Conservation (phyloP, 2,797 vertebrate species). For the Hypotaenidia okinawae region DNA sequence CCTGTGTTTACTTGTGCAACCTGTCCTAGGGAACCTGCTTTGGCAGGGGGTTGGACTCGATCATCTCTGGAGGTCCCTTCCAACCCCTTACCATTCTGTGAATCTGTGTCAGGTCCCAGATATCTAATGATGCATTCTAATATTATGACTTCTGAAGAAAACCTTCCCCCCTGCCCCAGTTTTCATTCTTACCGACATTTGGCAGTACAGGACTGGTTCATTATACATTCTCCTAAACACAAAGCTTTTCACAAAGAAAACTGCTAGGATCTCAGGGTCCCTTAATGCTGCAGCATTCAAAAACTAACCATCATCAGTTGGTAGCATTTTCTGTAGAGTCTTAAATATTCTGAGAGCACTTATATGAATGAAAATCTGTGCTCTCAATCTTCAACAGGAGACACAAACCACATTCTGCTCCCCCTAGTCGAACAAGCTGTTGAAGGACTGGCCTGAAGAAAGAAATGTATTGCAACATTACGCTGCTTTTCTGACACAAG, state of each 20-base stretch:
- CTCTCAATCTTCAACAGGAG: not conserved
- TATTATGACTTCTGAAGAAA: not conserved
- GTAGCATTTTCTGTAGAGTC: not conserved
- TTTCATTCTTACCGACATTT: not conserved
- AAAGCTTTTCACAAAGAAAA: not conserved
- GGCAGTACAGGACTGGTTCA: not conserved
- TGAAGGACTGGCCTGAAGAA: not conserved
- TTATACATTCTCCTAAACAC: not conserved
- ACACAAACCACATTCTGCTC: not conserved
- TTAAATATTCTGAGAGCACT: not conserved
- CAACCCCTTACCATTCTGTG: too few relatives aligned
- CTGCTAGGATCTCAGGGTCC: not conserved
- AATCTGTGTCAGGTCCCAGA: rapidly evolving
- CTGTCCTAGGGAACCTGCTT: too few relatives aligned
- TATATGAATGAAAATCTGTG: not conserved
- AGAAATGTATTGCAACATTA: not conserved
- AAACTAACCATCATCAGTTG: not conserved
- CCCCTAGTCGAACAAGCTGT: not conserved
- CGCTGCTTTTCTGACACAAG: not conserved
- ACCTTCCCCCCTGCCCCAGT: not conserved
- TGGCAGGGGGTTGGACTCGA: too few relatives aligned
- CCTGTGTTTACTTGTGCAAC: rapidly evolving
- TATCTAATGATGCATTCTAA: not conserved
- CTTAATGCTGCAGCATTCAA: not conserved
- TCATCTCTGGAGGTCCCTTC: too few relatives aligned